Evolutionary conservation across 2,888 invertebrate genomes (phyloP).

Genomic region (Cheilosia grossa): DNA sequence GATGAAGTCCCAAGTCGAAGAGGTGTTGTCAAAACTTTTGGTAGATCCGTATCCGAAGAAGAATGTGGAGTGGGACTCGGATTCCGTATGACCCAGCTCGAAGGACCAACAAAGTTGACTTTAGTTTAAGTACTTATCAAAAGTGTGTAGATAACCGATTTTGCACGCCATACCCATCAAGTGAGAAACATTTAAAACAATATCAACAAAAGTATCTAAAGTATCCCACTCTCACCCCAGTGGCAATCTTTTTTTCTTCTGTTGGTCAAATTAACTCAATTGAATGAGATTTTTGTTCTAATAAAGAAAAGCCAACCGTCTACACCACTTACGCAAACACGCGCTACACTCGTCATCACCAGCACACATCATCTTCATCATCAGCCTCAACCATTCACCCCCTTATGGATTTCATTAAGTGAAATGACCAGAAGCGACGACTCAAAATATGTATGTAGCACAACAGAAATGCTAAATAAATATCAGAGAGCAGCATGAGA

Average conservation of each 20-base stretch:
- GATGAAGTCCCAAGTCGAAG: background rate
- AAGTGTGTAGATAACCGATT: background rate
- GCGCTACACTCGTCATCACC: slow-evolving; percentile 58
- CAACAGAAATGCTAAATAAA: slow-evolving; percentile 60
- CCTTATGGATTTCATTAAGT: slow-evolving; percentile 72
- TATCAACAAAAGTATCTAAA: background rate
- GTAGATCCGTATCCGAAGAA: slow-evolving; percentile 6
- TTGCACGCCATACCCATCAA: background rate
- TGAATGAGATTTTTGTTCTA: slow-evolving; percentile 62
- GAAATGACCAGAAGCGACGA: slow-evolving; percentile 68
- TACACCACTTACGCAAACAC: slow-evolving; percentile 64
- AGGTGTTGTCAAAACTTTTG: slow-evolving; percentile 23
- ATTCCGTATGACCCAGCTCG: background rate
- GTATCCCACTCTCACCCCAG: background rate
- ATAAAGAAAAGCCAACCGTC: slow-evolving; percentile 18
- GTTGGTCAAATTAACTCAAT: slow-evolving; percentile 63
- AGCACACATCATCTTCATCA: slow-evolving; percentile 61
- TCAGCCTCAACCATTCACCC: slow-evolving; percentile 59
- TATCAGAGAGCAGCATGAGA: slow-evolving; percentile 43
- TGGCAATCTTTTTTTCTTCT: background rate
- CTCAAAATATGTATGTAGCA: slow-evolving; percentile 50
- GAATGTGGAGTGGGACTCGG: background rate
- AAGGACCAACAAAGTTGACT: slow-evolving; percentile 10
- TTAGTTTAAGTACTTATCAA: background rate
- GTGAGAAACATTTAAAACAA: background rate